phyloP scores from a whole-genome alignment of 2,888 invertebrate species.

The Chesias legatella region DNA sequence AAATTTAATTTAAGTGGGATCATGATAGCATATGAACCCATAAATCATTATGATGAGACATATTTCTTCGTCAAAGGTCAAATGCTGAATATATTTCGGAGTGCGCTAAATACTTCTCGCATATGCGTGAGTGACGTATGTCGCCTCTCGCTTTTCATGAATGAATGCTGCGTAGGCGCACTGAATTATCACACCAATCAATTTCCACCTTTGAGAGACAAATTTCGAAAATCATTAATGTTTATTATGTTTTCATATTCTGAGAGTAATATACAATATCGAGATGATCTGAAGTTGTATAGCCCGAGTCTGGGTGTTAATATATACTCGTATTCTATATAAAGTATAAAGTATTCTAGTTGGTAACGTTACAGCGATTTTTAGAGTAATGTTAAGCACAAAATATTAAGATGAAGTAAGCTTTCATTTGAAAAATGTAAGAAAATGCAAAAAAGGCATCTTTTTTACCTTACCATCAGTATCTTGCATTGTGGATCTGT shows the following conservation, averaged over 20 bases:
- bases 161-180: slow-evolving; percentile 14
- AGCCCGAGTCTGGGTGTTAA: no score
- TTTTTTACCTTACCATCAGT: no score
- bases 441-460: no score
- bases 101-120: slow-evolving; percentile 40
- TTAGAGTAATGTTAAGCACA: no score
- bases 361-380: no score
- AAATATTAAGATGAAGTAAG: no score
- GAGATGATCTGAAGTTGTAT: no score
- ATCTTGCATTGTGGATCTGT: no score
- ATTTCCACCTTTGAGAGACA: slow-evolving; percentile 6
- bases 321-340: no score
- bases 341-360: no score
- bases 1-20: slow-evolving; percentile 5
- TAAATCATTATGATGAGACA: slow-evolving; percentile 23
- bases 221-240: slow-evolving; percentile 2
- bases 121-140: slow-evolving; percentile 41
- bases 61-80: slow-evolving; percentile 42
- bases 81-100: slow-evolving; percentile 45
- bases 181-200: slow-evolving; percentile 8
- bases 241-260: background rate
- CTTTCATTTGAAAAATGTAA: no score
- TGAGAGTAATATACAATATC: no score
- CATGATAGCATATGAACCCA: slow-evolving; percentile 14
- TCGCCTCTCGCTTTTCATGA: slow-evolving; percentile 34